These are phyloP conservation scores for Mechanitis mazaeus DNA, from an alignment of 2,888 invertebrate genomes.

Conservation along the genomic window DNA sequence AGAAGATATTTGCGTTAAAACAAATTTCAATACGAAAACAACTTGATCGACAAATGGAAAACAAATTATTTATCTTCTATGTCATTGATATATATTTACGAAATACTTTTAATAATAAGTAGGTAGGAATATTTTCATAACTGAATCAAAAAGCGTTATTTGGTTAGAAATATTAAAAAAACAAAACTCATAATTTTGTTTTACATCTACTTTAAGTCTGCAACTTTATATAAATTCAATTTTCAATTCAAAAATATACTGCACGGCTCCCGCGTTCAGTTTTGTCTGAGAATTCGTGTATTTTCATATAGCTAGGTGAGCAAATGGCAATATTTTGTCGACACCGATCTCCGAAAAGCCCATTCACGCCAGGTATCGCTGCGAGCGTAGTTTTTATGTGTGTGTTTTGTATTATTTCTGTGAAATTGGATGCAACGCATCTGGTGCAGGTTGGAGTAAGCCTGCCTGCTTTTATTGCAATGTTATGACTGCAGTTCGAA, in stretches of 20 bases:
- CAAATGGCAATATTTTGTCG: constrained; percentile 46
- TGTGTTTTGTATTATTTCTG: constrained; percentile 54
- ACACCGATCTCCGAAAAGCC: constrained; percentile 54
- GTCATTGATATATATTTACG: background rate
- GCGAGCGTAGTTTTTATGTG: constrained; percentile 53
- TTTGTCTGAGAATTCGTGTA: constrained; percentile 6
- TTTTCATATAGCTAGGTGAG: constrained; percentile 12
- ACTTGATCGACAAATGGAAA: constrained; percentile 2
- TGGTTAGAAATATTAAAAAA: no score
- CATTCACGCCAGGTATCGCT: constrained; percentile 64
- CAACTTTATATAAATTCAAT: background rate
- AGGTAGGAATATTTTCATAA: no score
- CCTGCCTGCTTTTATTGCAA: constrained; percentile 54
- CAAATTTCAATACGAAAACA: constrained; percentile 6
- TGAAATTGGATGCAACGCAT: constrained; percentile 61
- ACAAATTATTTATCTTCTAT: constrained; percentile 3
- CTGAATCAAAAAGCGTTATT: no score
- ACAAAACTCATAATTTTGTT: no score
- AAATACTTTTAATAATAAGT: background rate
- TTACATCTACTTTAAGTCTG: no score
- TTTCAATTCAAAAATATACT: background rate
- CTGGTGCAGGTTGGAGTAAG: constrained; percentile 47
- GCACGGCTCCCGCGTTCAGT: background rate
- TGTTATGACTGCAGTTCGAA: constrained; percentile 67
- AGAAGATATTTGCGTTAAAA: constrained; percentile 25